phyloP scores from a whole-genome alignment of 2,113 vertebrate genomes.

The Stictonetta naevosa region DNA sequence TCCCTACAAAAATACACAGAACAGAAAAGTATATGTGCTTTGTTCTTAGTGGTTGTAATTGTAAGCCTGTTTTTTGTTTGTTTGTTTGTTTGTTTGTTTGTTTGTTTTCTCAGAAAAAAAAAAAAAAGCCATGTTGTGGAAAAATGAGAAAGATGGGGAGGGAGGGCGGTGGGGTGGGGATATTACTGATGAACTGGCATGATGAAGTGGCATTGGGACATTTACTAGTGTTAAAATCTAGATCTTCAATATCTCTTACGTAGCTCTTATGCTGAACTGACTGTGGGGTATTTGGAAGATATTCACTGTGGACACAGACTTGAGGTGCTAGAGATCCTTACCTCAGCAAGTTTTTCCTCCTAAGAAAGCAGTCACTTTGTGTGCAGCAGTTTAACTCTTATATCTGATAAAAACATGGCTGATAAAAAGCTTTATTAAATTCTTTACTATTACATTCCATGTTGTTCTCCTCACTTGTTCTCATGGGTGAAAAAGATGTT shows the following conservation, averaged over 20 bases:
- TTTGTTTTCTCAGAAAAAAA: background rate
- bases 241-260: background rate
- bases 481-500: background rate
- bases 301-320: background rate
- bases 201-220: fast-evolving
- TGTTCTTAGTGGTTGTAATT: background rate
- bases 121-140: fast-evolving
- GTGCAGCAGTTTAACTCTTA: background rate
- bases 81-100: no score
- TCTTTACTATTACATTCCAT: background rate
- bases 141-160: background rate
- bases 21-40: background rate
- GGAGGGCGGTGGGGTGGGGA: background rate
- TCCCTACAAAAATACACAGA: background rate
- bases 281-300: background rate
- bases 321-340: background rate
- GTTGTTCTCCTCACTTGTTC: background rate
- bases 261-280: background rate
- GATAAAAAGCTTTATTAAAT: background rate
- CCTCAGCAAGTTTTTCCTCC: background rate
- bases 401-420: background rate
- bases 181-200: background rate
- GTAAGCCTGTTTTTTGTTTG: background rate
- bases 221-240: background rate
- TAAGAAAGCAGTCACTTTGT: background rate